These are phyloP conservation scores for Cryptotis parvus DNA, from an alignment of 2,113 vertebrate species.

Conservation along the genomic window DNA sequence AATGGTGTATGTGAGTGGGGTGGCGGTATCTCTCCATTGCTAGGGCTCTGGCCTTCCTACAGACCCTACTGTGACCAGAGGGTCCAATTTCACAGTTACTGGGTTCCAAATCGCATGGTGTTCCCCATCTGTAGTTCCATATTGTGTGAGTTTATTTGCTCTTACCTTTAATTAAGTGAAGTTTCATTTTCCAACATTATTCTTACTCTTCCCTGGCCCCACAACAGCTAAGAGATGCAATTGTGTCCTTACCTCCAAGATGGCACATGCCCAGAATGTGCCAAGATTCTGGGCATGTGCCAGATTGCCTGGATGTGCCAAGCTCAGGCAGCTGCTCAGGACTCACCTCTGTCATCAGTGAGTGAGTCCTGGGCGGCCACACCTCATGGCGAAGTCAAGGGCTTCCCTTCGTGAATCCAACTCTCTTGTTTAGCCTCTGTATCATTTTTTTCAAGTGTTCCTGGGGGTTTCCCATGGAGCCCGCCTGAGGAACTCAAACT, in stretches of 20 bases:
- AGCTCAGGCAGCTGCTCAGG: not conserved
- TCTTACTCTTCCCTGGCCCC: conserved; percentile 56
- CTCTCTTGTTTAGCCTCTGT: conserved; percentile 38
- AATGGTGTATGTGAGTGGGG: not conserved
- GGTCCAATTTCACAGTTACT: conserved; percentile 86
- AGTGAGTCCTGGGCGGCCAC: not conserved
- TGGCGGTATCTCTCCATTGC: no score
- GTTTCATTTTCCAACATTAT: conserved; percentile 76
- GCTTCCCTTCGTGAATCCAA: not conserved
- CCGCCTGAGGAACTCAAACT: conserved; percentile 84
- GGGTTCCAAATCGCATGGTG: conserved; percentile 80
- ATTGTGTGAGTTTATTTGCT: conserved; percentile 78
- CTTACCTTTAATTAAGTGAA: conserved; percentile 86
- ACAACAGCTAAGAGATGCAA: not conserved
- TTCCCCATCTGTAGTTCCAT: conserved; percentile 79
- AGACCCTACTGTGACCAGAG: conserved; percentile 85
- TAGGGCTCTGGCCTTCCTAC: conserved; percentile 38
- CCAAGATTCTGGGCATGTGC: no score
- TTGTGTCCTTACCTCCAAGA: not conserved
- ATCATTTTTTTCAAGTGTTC: conserved; percentile 51
- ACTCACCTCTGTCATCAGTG: not conserved
- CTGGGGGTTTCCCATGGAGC: conserved; percentile 66
- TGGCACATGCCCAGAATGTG: not conserved
- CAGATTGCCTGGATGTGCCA: no score
- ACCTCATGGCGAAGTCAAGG: not conserved